Evolutionary conservation across 1,140 invertebrate genomes (phyloP), one percentile per base, ranked within the genome.

Genomic region (Rhagoletis pomonella): DNA sequence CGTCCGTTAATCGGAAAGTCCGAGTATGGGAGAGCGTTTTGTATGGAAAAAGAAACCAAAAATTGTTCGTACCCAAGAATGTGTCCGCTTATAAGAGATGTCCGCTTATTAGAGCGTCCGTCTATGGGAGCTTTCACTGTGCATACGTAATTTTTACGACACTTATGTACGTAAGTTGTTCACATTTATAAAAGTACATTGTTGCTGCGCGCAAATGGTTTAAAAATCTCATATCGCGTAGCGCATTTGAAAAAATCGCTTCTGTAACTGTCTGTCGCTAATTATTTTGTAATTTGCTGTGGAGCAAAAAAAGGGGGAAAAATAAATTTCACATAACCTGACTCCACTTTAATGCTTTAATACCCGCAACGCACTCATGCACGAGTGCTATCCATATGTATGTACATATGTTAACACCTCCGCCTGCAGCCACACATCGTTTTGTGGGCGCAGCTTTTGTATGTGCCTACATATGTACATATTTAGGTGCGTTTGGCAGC

Each of bases 201-300:
- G 14, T 73, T 10, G 73, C 6, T 10, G 73, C 47, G 73, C 73
- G 29, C 10, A 10, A 55, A 81, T 81, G 73, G 50, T 81, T 81
- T 81, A 81, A 81, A 81, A 81, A 81, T 81, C 47, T n/a, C 73
- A 55, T 19, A 19, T 29, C 73, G 44, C 19, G 73, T 9, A 47
- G 47, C 42, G 7, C 73, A 29, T 81, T 81, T 73, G 44, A 81
- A 81, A 81, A 81, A 62, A 55, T 58, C 19, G 17, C n/a, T 29
- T 81, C 50, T 81, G 50, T 55, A 17, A 14, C 73, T 81, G 73
- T 19, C 73, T 50, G 17, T 55, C 47, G 73, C 73, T 81, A 81
- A 81, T 81, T 81, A 81, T 81, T 81, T 81, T 81, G 73, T 81
- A 81, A 81, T 81, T 81, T 81, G 73, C 73, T 55, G 47, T 81